Base-by-base conservation (phyloP, 2,888 invertebrate genomes). In the Oscheius onirici region DNA sequence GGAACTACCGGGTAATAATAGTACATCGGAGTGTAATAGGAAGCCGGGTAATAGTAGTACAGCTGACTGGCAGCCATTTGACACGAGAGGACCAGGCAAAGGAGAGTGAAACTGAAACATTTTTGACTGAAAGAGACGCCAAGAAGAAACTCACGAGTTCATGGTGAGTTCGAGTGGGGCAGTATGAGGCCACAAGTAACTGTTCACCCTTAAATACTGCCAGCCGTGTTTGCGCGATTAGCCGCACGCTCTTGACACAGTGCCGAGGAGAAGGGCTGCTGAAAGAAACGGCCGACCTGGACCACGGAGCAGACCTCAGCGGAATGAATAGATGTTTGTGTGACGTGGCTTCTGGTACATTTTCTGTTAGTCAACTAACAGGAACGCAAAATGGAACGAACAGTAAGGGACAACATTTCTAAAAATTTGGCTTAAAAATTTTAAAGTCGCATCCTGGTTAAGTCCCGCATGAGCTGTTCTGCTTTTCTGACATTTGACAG, bases 31-130 rank as follows among this genome's bases (percentile, higher is more conserved):
- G 76, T 76, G 65, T 78, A 78, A 65, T 78, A 78, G 55, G 73
- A 66, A 22, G 78, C 61, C 46, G 75, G 76, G 67, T 76, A 75
- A 63, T 78, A 78, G 63, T 78, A 76, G 51, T 76, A 74, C 26
- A 67, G 57, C 40, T 76, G 74, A 20, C 70, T 73, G 44, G 70
- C 74, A 28, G 74, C 63, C 49, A 63, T 17, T 15, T 63, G 63
- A n/a, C 49, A 26, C n/a, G 28, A 58, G 46, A 69, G 26, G 6
- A 74, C 60, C 26, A 68, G 55, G 71, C 68, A 71, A 34, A 75
- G 63, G 28, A 73, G 57, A 24, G 75, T 44, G 57, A 78, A 61
- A 40, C 78, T 78, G 69, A 58, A 68, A 22, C 52, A 77, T 26
- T 28, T 34, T 8, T 26, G 51, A n/a, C 20, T n/a, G 20, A 20